These are phyloP conservation scores for Panagrolaimus sp. DNA, from an alignment of 1,140 invertebrate genomes.

Conservation along the genomic window DNA sequence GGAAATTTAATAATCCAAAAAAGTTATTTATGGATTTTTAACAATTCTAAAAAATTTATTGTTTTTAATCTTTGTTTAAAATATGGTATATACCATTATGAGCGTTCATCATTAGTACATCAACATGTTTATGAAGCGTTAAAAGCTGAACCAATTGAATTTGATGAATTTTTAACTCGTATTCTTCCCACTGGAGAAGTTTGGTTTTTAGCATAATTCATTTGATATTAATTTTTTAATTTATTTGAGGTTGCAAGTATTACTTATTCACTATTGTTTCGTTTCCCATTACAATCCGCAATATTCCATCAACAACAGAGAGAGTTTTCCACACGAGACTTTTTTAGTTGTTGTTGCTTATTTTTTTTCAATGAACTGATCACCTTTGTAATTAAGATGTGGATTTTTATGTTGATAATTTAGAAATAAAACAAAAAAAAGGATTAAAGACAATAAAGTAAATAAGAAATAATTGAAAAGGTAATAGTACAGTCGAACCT, in stretches of 20 bases:
- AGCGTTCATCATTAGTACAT: background rate
- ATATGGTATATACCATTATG: background rate
- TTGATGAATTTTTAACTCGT: background rate
- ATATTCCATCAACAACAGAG: no score
- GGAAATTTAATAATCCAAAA: background rate
- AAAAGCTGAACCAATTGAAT: background rate
- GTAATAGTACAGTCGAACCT: no score
- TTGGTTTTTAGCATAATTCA: background rate
- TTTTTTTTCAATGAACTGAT: no score
- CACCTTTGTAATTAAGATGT: no score
- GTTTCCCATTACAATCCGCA: no score
- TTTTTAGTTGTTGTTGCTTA: no score
- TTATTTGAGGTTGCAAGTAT: background rate
- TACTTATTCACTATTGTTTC: no score
- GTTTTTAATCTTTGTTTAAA: background rate
- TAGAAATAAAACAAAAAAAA: no score
- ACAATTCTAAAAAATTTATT: background rate
- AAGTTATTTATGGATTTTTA: background rate
- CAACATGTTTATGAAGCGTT: background rate
- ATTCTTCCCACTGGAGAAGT: constrained; percentile 1
- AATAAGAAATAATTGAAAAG: no score
- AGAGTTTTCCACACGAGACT: no score
- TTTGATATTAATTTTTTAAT: background rate
- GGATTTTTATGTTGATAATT: no score
- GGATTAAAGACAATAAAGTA: no score